Evolutionary conservation across 2,888 invertebrate genomes (phyloP), one percentile per base, ranked within the genome.

Genomic region (Cerastis rubricosa): DNA sequence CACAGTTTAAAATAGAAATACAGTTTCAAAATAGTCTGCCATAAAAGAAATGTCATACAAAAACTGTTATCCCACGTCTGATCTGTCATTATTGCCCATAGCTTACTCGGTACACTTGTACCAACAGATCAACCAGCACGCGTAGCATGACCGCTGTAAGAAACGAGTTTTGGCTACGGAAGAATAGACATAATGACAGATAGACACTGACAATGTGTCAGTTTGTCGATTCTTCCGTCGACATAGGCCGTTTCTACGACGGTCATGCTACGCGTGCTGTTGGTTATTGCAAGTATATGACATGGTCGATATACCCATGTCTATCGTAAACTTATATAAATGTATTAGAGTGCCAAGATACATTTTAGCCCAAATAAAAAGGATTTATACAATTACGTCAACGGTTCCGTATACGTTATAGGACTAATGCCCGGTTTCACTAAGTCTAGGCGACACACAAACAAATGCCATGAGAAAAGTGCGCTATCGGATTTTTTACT

Each of bases 401-500:
- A 47, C n/a, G 25, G 57, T 65, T 59, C 65, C 49, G 45, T 77
- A 83, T 71, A 83, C 67, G 14, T 12, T 51, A 51, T 6, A 64
- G 54, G n/a, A 40, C 49, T n/a, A 43, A 64, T 45, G 43, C 43
- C 64, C 25, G 1, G 0, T 64, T 25, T 43, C n/a, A 64, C 14
- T n/a, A 43, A 64, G 1, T 43, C n/a, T 43, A 64, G n/a, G 43
- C n/a, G n/a, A 64, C n/a, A 63, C 40, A 29, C 35, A 63, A 63
- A 40, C 3, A 0, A n/a, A 64, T 43, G n/a, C 17, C 43, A n/a
- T 25, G 43, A 43, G 14, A n/a, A 64, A 64, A 43, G n/a, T 45
- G n/a, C n/a, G n/a, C 9, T n/a, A n/a, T 43, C 14, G 9, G 14
- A n/a, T 43, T 40, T 6, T 40, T 64, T 14, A n/a, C 40, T 64